Percentiles rank a stretch among this genome's conserved stretches.
Conservation (phyloP, 2,113 vertebrate genomes). For the Isurus oxyrinchus region DNA sequence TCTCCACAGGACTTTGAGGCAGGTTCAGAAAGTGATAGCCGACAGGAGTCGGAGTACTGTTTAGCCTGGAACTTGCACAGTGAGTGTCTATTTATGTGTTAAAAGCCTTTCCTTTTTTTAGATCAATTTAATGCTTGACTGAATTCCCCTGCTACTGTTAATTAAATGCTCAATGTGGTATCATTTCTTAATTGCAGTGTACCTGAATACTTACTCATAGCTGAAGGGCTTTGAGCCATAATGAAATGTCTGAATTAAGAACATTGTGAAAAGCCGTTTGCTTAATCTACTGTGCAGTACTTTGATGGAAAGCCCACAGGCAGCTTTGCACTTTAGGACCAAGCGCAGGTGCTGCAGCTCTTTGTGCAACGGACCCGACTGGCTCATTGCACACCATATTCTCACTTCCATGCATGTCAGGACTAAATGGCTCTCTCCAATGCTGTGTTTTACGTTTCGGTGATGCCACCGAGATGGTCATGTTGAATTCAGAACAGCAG, state of each 20-base stretch:
- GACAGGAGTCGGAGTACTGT: conserved; percentile 14
- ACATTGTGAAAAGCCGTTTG: neutral
- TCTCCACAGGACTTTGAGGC: conserved; percentile 29
- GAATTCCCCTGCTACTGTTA: conserved; percentile 7
- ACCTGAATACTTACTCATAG: conserved; percentile 15
- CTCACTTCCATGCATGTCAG: neutral
- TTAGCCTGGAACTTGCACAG: conserved; percentile 35
- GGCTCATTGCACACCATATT: neutral
- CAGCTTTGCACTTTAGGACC: neutral
- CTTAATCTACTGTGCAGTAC: neutral
- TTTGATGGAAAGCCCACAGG: neutral
- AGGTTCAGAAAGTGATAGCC: conserved; percentile 21
- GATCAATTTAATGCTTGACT: conserved; percentile 8
- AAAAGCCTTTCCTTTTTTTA: neutral
- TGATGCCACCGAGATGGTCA: neutral
- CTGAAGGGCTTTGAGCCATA: conserved; percentile 19
- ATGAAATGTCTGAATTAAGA: neutral
- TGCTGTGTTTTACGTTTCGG: neutral
- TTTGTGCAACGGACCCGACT: neutral
- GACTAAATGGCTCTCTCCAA: neutral
- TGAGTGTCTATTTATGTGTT: conserved; percentile 26
- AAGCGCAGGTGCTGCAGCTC: conserved; percentile 28
- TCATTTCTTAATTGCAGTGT: conserved; percentile 7
- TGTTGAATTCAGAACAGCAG: conserved; percentile 20
- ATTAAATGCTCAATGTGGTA: conserved; percentile 20